Conservation (phyloP, 2,113 vertebrate species). For the Mormyrus lacerda region DNA sequence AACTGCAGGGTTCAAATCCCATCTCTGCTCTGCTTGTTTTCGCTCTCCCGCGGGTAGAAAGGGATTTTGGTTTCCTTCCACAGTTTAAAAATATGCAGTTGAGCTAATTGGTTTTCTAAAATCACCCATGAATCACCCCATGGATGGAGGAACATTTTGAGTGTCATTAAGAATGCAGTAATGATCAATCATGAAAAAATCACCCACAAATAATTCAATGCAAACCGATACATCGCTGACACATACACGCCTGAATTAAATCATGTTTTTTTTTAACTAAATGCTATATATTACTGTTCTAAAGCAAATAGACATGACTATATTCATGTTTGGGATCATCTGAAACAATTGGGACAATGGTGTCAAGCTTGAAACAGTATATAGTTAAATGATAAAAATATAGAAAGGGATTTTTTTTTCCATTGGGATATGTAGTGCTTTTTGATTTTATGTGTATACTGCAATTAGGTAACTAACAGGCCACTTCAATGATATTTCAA, state of each 20-base stretch:
- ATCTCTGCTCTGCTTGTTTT: background rate
- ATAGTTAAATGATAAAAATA: background rate
- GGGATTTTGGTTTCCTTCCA: background rate
- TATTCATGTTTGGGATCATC: background rate
- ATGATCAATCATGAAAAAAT: background rate
- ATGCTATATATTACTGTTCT: background rate
- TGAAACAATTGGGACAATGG: background rate
- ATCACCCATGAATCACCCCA: background rate
- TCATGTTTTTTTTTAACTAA: background rate
- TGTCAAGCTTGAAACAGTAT: background rate
- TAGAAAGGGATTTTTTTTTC: background rate
- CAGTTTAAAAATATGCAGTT: background rate
- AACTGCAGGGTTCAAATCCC: background rate
- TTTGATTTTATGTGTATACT: background rate
- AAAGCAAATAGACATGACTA: background rate
- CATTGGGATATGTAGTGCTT: background rate
- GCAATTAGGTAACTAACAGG: background rate
- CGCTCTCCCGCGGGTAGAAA: background rate
- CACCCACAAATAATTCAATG: background rate
- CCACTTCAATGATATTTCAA: background rate
- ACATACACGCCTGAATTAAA: background rate
- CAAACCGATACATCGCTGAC: background rate
- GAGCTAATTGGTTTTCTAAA: background rate
- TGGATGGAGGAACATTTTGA: background rate
- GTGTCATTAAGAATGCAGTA: background rate